Evolutionary conservation across 2,113 vertebrate species (phyloP).

Genomic region (Prolemur simus): DNA sequence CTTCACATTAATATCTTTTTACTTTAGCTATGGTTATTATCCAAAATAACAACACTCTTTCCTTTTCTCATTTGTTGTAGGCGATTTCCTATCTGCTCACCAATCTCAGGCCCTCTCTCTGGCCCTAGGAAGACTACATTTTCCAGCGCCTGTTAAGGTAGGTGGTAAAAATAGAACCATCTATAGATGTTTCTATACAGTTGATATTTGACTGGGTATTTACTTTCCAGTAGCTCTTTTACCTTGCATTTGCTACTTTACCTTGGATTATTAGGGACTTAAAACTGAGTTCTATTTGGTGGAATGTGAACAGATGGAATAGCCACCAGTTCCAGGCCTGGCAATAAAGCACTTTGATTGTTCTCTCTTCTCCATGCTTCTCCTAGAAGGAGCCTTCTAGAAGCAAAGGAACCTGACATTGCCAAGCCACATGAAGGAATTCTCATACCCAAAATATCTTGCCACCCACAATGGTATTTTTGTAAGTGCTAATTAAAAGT

Average conservation of each 20-base stretch:
- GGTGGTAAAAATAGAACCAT: neutral
- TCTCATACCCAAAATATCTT: rapidly evolving
- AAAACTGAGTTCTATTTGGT: neutral
- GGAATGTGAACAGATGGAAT: neutral
- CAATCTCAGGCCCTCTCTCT: neutral
- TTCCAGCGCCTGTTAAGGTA: neutral
- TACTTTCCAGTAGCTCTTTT: neutral
- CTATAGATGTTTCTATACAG: neutral
- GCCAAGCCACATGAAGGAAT: neutral
- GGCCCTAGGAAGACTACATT: neutral
- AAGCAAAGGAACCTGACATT: neutral
- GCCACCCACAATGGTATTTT: neutral
- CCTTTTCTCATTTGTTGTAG: neutral
- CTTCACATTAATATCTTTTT: neutral
- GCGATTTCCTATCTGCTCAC: neutral
- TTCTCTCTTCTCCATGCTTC: neutral
- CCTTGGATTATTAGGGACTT: neutral
- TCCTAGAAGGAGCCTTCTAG: neutral
- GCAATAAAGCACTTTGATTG: neutral
- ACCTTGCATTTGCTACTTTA: neutral
- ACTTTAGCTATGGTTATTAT: neutral
- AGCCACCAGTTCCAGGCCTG: neutral
- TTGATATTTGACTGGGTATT: neutral
- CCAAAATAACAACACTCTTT: neutral
- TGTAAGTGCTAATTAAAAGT: neutral